Base-by-base conservation (phyloP, 2,797 vertebrate genomes). In the Gallirallus australis region DNA sequence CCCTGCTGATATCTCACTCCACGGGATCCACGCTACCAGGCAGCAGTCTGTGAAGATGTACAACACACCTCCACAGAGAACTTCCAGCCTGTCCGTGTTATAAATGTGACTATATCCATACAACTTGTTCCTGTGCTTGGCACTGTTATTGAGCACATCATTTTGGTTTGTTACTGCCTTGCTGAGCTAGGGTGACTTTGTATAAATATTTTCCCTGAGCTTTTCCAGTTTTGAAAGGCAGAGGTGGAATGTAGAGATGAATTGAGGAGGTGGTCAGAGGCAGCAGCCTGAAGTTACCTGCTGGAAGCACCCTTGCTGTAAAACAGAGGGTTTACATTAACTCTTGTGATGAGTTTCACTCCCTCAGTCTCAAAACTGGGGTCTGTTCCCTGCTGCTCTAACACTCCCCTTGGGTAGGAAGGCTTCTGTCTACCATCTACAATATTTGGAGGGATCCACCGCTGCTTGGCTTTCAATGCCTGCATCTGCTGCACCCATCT, bases 111-210 rank as follows among this genome's bases (percentile, higher is more conserved):
- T 72, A 21, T 47, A 82, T 42, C 84, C 65, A 72, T 63, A 39
- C 1, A 7, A 47, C 65, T 66, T 63, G 37, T 52, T 81, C 78
- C 86, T 47, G 39, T 20, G 47, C 75, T 76, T 61, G 64, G 84
- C 59, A 60, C 73, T 56, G 75, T 81, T 88, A 88, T 66, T 76
- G 84, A 87, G 63, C 47, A 66, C 59, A 77, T 61, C 80, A 57
- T 60, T 85, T 85, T 81, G 76, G 12, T 85, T 85, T 89, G 84
- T 72, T 84, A 57, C 80, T 66, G 75, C 71, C 68, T 80, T 35
- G 59, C 59, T 40, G 75, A 52, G 89, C 40, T 18, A 40, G 15
- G 48, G n/a, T 66, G 84, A 47, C 76, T 85, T 77, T 61, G 69
- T 65, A 76, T 75, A 91, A 91, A 76, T 84, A 88, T 84, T 88